Base-by-base conservation (phyloP, 2,797 vertebrate species). In the Benthosema pterotum region DNA sequence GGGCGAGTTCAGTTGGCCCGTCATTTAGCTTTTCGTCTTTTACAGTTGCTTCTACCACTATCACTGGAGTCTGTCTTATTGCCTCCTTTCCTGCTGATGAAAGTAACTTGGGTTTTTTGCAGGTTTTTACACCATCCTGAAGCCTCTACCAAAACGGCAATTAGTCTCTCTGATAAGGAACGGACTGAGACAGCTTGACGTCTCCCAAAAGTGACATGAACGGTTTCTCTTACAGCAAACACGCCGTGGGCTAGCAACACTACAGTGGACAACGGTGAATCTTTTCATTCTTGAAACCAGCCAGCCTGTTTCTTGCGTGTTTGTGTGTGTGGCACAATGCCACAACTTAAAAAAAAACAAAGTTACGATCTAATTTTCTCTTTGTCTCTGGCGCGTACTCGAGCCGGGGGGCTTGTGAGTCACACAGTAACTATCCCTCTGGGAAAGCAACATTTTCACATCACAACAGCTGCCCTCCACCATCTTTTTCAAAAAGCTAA, bases 401-500 rank as follows among this genome's bases (percentile, higher is more conserved):
- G 38, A 0, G 65, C 63, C 58, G 15, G 45, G 19, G 52, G 32
- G 25, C 17, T 19, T 60, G 47, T 66, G 56, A 57, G 69, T 63
- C 65, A 71, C 43, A 28, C 25, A 5, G 7, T 32, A n/a, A n/a
- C 50, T n/a, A 69, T 66, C 53, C 19, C 19, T 22, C 48, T 54
- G 62, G 52, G 72, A 74, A 59, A 65, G 51, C 74, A 53, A 72
- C 13, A 75, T 67, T 79, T 71, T 74, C 83, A 83, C 4, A 2
- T 74, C 83, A 83, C 4, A 2, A 22, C 19, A 22, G 80, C 73
- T 81, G 78, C 80, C 52, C 25, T 19, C 61, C 46, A 15, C 11
- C 32, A 25, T 15, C 71, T 64, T 73, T 64, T 70, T 25, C n/a
- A n/a, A n/a, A 32, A 15, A 64, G 48, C 68, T 74, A 66, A 79